phyloP scores from a whole-genome alignment of 2,113 vertebrate genomes.

The Tupaia chinensis region DNA sequence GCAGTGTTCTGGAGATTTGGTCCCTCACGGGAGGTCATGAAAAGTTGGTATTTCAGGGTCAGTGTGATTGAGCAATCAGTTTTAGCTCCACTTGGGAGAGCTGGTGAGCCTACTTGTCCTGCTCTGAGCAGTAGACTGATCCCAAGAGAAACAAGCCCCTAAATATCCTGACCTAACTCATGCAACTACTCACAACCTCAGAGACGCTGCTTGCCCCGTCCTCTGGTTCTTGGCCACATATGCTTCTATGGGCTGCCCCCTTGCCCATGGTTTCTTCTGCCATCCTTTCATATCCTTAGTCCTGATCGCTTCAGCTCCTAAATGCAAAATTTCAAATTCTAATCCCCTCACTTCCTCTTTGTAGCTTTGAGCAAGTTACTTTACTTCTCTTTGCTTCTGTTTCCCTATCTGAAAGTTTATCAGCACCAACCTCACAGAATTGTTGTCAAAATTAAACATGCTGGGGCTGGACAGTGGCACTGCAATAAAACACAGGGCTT shows the following conservation, averaged over 20 bases:
- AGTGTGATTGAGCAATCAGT: too few species aligned
- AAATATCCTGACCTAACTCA: rapidly evolving
- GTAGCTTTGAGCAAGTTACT: not conserved
- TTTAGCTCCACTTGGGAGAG: not conserved
- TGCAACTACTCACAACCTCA: rapidly evolving
- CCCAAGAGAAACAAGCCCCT: not conserved
- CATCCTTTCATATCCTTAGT: too few species aligned
- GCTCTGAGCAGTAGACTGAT: not conserved
- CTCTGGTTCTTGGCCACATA: rapidly evolving
- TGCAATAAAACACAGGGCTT: too few species aligned
- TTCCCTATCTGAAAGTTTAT: not conserved
- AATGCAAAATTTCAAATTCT: not conserved
- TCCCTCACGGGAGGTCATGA: not conserved
- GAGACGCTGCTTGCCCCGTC: rapidly evolving
- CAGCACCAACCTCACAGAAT: not conserved
- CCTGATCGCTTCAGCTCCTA: not conserved
- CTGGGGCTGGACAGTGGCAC: too few species aligned
- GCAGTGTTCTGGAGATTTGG: not conserved
- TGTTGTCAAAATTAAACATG: not conserved
- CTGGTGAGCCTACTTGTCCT: not conserved
- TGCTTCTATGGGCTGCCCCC: rapidly evolving
- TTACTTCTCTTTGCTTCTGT: not conserved
- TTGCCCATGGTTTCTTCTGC: not conserved
- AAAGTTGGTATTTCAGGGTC: not conserved
- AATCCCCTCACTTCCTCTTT: not conserved